Evolutionary conservation across 1,140 invertebrate genomes (phyloP).

Genomic region (Mactra quadrangularis): DNA sequence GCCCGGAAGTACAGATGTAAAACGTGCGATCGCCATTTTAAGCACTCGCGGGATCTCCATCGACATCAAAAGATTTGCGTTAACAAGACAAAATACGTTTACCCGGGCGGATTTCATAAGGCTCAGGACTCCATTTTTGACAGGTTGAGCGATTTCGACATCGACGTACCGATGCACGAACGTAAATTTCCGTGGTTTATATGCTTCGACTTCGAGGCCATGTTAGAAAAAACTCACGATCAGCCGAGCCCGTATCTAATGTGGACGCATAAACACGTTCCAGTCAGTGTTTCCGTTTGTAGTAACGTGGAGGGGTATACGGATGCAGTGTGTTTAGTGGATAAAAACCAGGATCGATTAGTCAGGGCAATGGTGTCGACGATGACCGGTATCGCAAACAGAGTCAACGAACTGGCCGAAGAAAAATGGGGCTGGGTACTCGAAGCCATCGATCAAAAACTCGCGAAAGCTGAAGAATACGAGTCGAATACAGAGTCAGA

Average conservation of each 20-base stretch:
- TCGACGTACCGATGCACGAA: slow-evolving; percentile 1
- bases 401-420: not conserved
- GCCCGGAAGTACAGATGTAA: slow-evolving; percentile 23
- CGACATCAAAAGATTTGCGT: not conserved
- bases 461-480: too few species aligned
- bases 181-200: slow-evolving; percentile 18
- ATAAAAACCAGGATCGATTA: slow-evolving; percentile 12
- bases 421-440: slow-evolving; percentile 36
- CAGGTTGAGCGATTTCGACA: slow-evolving; percentile 15
- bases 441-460: slow-evolving; percentile 3
- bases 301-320: slow-evolving; percentile 8
- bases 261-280: slow-evolving; percentile 13
- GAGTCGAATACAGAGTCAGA: too few species aligned
- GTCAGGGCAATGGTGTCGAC: slow-evolving; percentile 1
- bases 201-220: slow-evolving; percentile 21
- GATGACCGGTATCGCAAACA: not conserved
- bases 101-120: slow-evolving; percentile 4
- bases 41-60: not conserved
- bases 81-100: slow-evolving; percentile 12
- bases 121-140: slow-evolving; percentile 3
- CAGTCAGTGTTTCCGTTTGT: slow-evolving; percentile 23
- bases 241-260: not conserved
- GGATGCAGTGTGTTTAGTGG: slow-evolving; percentile 5
- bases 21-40: slow-evolving; percentile 12
- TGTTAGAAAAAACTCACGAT: not conserved